A percentile compares a stretch with the other conserved stretches of the same genome.
These are phyloP conservation scores for Drosophila lacteicornis DNA, from an alignment of 1,140 invertebrate species.

Conservation along the genomic window DNA sequence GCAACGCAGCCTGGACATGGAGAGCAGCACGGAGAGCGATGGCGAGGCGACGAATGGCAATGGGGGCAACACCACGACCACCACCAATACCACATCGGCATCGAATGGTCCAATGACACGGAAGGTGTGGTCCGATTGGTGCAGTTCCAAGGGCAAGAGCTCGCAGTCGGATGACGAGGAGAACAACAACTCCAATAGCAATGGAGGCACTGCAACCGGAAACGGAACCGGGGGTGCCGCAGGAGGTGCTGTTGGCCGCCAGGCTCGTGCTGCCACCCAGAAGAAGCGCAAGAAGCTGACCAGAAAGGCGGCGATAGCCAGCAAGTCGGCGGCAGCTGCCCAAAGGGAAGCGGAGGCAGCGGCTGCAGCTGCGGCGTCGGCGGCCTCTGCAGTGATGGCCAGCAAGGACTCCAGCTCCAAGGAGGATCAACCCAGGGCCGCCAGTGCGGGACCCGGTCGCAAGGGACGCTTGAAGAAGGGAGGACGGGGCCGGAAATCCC, in stretches of 20 bases:
- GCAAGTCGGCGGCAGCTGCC: slow-evolving; percentile 79
- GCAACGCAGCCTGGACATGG: slow-evolving; percentile 74
- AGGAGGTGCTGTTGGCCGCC: slow-evolving; percentile 34
- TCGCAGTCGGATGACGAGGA: slow-evolving; percentile 87
- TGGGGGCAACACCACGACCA: slow-evolving; percentile 86
- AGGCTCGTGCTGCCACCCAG: slow-evolving; percentile 67
- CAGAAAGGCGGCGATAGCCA: slow-evolving; percentile 80
- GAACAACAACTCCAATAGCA: slow-evolving; percentile 82
- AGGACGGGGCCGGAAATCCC: slow-evolving; percentile 63
- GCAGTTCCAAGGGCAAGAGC: slow-evolving; percentile 87
- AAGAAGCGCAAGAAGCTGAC: slow-evolving; percentile 84
- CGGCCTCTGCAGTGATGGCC: slow-evolving; percentile 48
- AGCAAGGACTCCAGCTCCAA: slow-evolving; percentile 74
- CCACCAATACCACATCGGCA: slow-evolving; percentile 86
- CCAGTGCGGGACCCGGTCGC: slow-evolving; percentile 62
- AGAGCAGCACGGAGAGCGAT: slow-evolving; percentile 85
- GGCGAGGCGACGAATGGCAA: slow-evolving; percentile 85
- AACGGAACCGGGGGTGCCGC: not conserved
- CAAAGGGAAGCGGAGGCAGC: slow-evolving; percentile 75
- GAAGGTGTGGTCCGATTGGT: slow-evolving; percentile 91
- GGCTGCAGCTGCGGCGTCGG: slow-evolving; percentile 63
- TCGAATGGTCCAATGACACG: slow-evolving; percentile 87
- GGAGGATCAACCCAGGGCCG: slow-evolving; percentile 56
- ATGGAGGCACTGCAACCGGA: slow-evolving; percentile 39
- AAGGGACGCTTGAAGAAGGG: slow-evolving; percentile 79